These are phyloP conservation scores for Acrocephalus arundinaceus DNA, from an alignment of 2,113 vertebrate species.

Conservation along the genomic window DNA sequence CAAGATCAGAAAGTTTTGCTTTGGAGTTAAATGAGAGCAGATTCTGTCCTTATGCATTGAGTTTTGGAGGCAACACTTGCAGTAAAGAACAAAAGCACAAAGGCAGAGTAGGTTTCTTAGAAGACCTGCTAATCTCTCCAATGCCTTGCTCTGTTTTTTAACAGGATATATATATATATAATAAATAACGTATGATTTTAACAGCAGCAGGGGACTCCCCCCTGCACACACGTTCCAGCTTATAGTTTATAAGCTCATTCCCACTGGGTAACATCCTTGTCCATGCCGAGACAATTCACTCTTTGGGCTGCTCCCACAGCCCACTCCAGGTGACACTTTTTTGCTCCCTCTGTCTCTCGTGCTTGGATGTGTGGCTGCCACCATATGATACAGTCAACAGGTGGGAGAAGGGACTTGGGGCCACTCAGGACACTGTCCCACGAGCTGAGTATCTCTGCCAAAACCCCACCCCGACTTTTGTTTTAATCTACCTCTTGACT, in stretches of 20 bases:
- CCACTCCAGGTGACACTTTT: neutral
- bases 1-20: neutral
- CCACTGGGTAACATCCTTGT: neutral
- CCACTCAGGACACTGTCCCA: accelerated
- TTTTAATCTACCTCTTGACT: neutral
- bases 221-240: accelerated
- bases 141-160: neutral
- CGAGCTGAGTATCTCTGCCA: accelerated
- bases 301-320: neutral
- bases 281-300: accelerated
- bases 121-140: neutral
- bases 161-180: accelerated
- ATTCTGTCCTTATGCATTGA: neutral
- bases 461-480: neutral
- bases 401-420: neutral
- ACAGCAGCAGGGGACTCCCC: neutral
- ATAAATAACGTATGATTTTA: accelerated
- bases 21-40: neutral
- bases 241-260: neutral
- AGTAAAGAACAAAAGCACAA: neutral
- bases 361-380: neutral
- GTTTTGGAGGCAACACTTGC: neutral
- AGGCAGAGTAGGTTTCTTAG: neutral
- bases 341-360: neutral
- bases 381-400: accelerated